Percentiles rank a stretch among this genome's conserved stretches.
phyloP scores from a whole-genome alignment of 2,113 vertebrate genomes.

The Acanthochromis polyacanthus region DNA sequence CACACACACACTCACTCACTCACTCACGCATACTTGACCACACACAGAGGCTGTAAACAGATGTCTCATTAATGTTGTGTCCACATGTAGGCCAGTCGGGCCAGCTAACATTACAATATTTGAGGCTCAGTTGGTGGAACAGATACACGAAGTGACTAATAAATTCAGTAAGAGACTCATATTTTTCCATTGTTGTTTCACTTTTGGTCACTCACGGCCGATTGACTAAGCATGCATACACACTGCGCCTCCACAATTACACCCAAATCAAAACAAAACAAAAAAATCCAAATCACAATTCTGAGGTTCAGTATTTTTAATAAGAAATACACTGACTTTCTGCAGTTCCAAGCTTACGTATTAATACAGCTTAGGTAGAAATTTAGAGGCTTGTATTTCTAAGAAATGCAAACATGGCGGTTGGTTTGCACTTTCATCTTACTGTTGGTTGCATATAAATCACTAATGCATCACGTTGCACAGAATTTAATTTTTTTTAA shows the following conservation, averaged over 20 bases:
- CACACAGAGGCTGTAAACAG: slow-evolving; percentile 54
- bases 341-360: no score
- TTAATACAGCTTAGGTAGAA: no score
- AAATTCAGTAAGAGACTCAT: slow-evolving; percentile 9
- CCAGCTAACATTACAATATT: slow-evolving; percentile 47
- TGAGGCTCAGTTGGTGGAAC: slow-evolving; percentile 45
- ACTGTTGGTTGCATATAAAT: no score
- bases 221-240: slow-evolving; percentile 1
- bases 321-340: no score
- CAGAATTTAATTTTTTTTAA: no score
- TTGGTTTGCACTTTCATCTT: no score
- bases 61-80: slow-evolving; percentile 70
- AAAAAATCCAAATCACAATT: no score
- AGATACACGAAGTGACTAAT: slow-evolving; percentile 31
- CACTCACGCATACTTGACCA: background rate
- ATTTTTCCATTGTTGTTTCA: slow-evolving; percentile 19
- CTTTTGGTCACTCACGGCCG: background rate
- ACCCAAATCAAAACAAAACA: no score
- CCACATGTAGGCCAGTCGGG: slow-evolving; percentile 48
- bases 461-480: no score
- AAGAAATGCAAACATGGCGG: no score
- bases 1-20: slow-evolving; percentile 33
- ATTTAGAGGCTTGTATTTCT: no score
- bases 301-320: no score
- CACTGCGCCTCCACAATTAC: background rate